Percentiles rank a stretch among this genome's conserved stretches.
phyloP scores from a whole-genome alignment of 2,888 invertebrate species.

The Meganola albula region DNA sequence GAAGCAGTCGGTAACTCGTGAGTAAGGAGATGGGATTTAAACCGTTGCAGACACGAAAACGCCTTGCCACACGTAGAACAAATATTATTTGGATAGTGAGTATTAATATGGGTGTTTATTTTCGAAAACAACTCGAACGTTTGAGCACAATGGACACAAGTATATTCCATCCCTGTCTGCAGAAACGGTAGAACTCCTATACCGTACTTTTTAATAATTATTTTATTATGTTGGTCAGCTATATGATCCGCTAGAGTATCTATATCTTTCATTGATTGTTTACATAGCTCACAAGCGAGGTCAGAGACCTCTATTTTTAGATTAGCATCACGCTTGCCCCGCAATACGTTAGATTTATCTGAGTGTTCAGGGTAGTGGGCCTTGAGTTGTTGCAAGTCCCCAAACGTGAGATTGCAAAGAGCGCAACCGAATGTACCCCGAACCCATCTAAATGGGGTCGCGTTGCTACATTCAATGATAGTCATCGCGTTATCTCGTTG shows the following conservation, averaged over 20 bases:
- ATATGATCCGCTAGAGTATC: slow-evolving; percentile 51
- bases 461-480: slow-evolving; percentile 60
- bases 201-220: slow-evolving; percentile 39
- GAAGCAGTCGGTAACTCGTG: slow-evolving; percentile 34
- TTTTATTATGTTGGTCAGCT: slow-evolving; percentile 41
- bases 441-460: slow-evolving; percentile 61
- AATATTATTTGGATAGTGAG: slow-evolving; percentile 61
- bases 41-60: slow-evolving; percentile 45
- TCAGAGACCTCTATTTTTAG: slow-evolving; percentile 57
- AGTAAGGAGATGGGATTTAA: slow-evolving; percentile 49
- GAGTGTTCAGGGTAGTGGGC: slow-evolving; percentile 45
- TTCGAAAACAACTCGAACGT: slow-evolving; percentile 52
- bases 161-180: slow-evolving; percentile 38
- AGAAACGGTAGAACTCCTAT: slow-evolving; percentile 55
- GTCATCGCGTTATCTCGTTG: slow-evolving; percentile 64
- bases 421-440: slow-evolving; percentile 57
- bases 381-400: slow-evolving; percentile 48
- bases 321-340: slow-evolving; percentile 35
- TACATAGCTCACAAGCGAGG: slow-evolving; percentile 53
- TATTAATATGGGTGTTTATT: slow-evolving; percentile 59
- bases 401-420: slow-evolving; percentile 50
- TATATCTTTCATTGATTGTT: slow-evolving; percentile 32
- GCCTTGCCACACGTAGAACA: slow-evolving; percentile 62
- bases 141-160: slow-evolving; percentile 49
- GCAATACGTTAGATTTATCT: slow-evolving; percentile 45